These are phyloP conservation scores for Notolabrus celidotus DNA, from an alignment of 2,797 vertebrate species.

Conservation along the genomic window DNA sequence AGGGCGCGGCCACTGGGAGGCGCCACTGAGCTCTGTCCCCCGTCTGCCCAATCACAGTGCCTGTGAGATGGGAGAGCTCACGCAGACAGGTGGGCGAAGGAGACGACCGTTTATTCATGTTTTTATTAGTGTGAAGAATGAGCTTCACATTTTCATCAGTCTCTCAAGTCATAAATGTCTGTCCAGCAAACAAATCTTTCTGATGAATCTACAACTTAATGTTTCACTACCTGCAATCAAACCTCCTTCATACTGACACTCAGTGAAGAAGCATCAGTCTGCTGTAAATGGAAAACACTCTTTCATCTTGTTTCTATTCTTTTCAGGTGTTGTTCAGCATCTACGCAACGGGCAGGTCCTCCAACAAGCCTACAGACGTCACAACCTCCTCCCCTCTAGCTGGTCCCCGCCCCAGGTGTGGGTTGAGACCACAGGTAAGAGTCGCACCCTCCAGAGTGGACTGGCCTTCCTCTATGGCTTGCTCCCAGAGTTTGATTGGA, in stretches of 20 bases:
- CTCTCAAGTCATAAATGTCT: too few species aligned
- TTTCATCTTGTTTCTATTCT: not conserved
- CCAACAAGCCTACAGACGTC: constrained; percentile 89
- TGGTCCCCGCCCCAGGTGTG: constrained; percentile 91
- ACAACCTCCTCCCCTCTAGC: constrained; percentile 85
- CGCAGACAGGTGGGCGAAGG: constrained; percentile 90
- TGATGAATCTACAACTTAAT: not conserved
- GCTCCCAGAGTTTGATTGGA: constrained; percentile 92
- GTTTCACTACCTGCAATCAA: too few species aligned
- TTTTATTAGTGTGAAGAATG: too few species aligned
- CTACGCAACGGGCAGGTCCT: constrained; percentile 92
- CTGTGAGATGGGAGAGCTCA: constrained; percentile 97
- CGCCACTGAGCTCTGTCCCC: constrained; percentile 88
- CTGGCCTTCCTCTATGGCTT: constrained; percentile 93
- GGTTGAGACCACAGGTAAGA: constrained; percentile 95
- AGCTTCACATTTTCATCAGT: not conserved
- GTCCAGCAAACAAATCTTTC: not conserved
- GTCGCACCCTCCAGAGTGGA: constrained; percentile 94
- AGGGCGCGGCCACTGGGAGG: constrained; percentile 88
- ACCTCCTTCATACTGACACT: too few species aligned
- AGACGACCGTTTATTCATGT: too few species aligned
- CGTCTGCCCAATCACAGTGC: constrained; percentile 91
- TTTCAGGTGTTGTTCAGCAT: constrained; percentile 94
- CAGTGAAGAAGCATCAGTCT: too few species aligned
- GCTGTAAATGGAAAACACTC: not conserved